Conservation (phyloP, 2,888 invertebrate genomes). For the Pedicia rivosa region DNA sequence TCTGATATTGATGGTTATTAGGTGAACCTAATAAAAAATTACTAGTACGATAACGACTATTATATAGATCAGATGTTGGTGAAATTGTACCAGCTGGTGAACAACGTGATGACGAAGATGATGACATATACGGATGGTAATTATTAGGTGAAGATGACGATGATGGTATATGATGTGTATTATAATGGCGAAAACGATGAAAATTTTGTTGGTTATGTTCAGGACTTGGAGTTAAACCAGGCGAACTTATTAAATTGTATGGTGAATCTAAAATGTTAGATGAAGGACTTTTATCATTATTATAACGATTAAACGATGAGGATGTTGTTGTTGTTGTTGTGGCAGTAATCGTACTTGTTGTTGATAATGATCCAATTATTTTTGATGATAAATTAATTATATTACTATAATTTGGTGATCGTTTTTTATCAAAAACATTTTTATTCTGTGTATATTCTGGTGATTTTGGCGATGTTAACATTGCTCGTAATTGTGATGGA, state of each 20-base stretch:
- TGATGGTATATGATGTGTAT: not conserved
- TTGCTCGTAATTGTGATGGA: constrained; percentile 20
- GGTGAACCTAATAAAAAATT: constrained; percentile 15
- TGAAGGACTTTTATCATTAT: constrained; percentile 8
- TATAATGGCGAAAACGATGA: constrained; percentile 1
- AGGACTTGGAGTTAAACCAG: constrained; percentile 13
- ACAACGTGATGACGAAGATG: constrained; percentile 5
- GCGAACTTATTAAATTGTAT: constrained; percentile 9
- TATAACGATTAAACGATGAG: constrained; percentile 7
- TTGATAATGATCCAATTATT: not conserved
- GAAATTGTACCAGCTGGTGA: constrained; percentile 5
- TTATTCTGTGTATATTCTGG: constrained; percentile 19
- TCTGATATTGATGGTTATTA: constrained; percentile 11
- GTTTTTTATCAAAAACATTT: constrained; percentile 15
- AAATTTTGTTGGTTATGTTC: constrained; percentile 7
- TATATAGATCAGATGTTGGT: constrained; percentile 5
- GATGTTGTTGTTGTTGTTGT: constrained; percentile 8
- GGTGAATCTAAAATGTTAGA: constrained; percentile 10
- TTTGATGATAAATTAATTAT: constrained; percentile 6
- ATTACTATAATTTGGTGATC: not conserved
- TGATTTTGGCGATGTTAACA: constrained; percentile 31
- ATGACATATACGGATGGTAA: not conserved
- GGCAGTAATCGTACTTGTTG: not conserved
- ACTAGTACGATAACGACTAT: constrained; percentile 8
- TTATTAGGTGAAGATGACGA: constrained; percentile 4